Base-by-base conservation (phyloP, 2,113 vertebrate species). In the Aix galericulata region DNA sequence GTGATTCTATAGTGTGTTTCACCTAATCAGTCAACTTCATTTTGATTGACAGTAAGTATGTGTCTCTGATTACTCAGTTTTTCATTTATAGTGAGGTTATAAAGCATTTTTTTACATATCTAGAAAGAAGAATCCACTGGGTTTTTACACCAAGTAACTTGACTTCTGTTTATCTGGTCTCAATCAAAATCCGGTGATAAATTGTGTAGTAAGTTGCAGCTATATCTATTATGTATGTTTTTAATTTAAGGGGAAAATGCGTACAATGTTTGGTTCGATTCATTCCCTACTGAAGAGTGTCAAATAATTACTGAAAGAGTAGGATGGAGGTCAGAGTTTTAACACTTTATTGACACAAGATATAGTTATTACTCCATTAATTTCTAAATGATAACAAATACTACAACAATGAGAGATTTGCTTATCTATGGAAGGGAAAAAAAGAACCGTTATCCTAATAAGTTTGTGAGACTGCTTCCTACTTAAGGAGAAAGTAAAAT, bases 401-500 rank as follows among this genome's bases (percentile, higher is more conserved):
- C 8, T 64, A 32, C 16, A 77, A 78, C 8, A 92, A 90, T 83
- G 64, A 74, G 22, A 85, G 8, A 50, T 92, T 83, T 71, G 60
- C 56, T 89, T 86, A 68, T 78, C 68, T 72, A 8, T 25, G 10
- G 23, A 64, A 94, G 8, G 21, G 14, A 92, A 86, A 93, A 93
- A 92, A 91, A 92, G 40, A 81, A 63, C 4, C 29, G 60, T 78
- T 64, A 50, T 83, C 95, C 42, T 53, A 68, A 64, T 89, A 84
- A 5, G 38, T 16, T 93, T 73, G 27, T 58, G 78, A 93, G 94
- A 91, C 69, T 58, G 13, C 42, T 96, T 93, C 92, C 83, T 86
- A 50, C 52, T 84, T 86, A 64, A 88, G 27, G 17, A 92, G 22
- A 72, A 91, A 94, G 46, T 50, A 88, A 96, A 96, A 95, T 93